Base-by-base conservation (phyloP, 2,888 invertebrate species). In the Heliconius aoede region DNA sequence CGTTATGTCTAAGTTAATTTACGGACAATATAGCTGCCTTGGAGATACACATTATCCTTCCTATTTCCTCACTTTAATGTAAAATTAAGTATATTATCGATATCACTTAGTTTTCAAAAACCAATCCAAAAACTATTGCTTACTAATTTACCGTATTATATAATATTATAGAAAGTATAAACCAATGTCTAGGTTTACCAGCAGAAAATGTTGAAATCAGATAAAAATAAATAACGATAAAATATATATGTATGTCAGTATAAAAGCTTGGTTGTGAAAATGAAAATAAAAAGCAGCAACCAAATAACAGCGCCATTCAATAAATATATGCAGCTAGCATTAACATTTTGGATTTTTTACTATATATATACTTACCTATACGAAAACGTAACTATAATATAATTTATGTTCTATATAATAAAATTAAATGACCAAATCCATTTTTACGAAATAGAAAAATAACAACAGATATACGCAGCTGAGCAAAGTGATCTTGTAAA, bases 1-100 rank as follows among this genome's bases (percentile, higher is more conserved):
- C 51, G 51, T 55, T 55, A 9, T 55, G 21, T 51, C n/a, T n/a
- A n/a, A n/a, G n/a, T n/a, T n/a, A n/a, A n/a, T n/a, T n/a, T 99
- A 96, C 90, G 95, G 92, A 91, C 91, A 92, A 92, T 82, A 89
- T 64, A 46, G 55, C 84, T 84, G 86, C 87, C 84, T 84, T 90
- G 87, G 86, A 89, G 86, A 86, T 86, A 83, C 83, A 86, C 85
- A 40, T 7, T 65, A 40, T 11, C 65, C 65, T 65, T n/a, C 65
- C 65, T 15, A 60, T 60, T 28, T 26, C n/a, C n/a, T 55, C n/a
- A 55, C n/a, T 55, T 9, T n/a, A n/a, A 55, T 46, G 21, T 46
- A 18, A 46, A 4, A 18, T 46, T 46, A 13, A 5, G 1, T 46
- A 46, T 18, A 46, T 21, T 46, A 21, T 46, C 18, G 46, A 46